Evolutionary conservation across 2,113 vertebrate genomes (phyloP).

Genomic region (Tenebrosternarchus preto): DNA sequence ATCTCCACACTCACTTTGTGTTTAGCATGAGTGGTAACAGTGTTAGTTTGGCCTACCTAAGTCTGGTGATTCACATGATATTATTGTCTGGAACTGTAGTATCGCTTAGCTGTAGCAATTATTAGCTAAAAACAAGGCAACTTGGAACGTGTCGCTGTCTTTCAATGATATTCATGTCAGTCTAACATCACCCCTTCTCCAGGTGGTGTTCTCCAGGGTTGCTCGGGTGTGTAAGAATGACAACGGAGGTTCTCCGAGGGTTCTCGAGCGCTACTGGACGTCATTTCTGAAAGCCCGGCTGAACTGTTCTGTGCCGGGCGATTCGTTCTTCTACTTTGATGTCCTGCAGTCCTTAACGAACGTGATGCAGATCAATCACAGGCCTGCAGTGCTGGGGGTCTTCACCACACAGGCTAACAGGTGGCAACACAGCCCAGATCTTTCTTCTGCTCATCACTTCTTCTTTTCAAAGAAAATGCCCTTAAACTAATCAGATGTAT

Average conservation of each 20-base stretch:
- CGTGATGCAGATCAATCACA: conserved; percentile 79
- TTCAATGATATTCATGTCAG: background rate
- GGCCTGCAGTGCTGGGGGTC: conserved; percentile 83
- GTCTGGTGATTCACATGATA: no score
- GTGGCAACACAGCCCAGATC: conserved; percentile 61
- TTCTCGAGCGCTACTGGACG: conserved; percentile 94
- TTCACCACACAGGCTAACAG: conserved; percentile 94
- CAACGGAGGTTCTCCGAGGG: conserved; percentile 88
- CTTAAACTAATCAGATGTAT: no score
- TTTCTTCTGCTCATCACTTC: background rate
- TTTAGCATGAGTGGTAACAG: background rate
- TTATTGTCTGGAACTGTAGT: no score
- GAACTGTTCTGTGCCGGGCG: conserved; percentile 89
- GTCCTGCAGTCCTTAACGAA: conserved; percentile 87
- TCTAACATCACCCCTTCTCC: conserved; percentile 3
- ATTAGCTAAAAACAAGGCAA: conserved; percentile 4
- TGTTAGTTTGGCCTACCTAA: no score
- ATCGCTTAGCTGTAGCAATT: background rate
- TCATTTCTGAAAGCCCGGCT: conserved; percentile 94
- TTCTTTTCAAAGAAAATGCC: background rate
- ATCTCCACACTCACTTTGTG: background rate
- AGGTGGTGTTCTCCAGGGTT: conserved; percentile 94
- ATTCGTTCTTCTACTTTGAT: conserved; percentile 92
- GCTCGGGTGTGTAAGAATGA: conserved; percentile 93
- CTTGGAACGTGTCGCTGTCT: background rate